Base-by-base conservation (phyloP, 2,113 vertebrate species). In the Hippoglossus stenolepis region DNA sequence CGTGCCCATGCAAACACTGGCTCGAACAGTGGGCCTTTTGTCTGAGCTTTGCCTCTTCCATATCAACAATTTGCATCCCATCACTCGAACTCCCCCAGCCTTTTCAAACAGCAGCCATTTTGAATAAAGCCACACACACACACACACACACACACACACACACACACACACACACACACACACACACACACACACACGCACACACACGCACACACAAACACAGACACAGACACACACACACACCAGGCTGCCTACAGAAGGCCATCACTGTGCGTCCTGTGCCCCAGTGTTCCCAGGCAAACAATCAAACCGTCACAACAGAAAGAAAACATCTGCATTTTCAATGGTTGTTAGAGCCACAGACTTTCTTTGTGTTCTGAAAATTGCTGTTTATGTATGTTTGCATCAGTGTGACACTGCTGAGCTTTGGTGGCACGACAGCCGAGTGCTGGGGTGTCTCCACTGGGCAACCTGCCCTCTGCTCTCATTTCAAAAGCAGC, bases 11-110 rank as follows among this genome's bases (percentile, higher is more conserved):
- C 67, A 65, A 65, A 70, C 80, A 73, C 66, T 58, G 75, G 53
- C 74, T 68, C 78, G 77, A 79, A 93, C 88, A 92, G 79, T 73
- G 70, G 47, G 74, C 75, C 85, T 85, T 86, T 90, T 91, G 87
- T 90, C 62, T 5, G 59, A 43, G 74, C 82, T 63, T 74, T 74
- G 81, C 56, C 66, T 82, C 82, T 86, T 87, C 85, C 86, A 90
- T 88, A 87, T 83, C 82, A 79, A 85, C 69, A 58, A 91, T 92
- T 90, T 92, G 83, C 88, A 92, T 92, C 85, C 71, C 69, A 54
- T 87, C 76, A 57, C 74, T 73, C 60, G 0, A 66, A 85, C 89
- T 89, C 90, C 89, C 85, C 83, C 89, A 73, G 82, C 58, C 77
- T 90, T 85, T 88, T 91, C 88, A 91, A 82, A 89, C 85, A 58